Evolutionary conservation across 2,888 invertebrate species (phyloP), one percentile per base, ranked within the genome.

Genomic region (Euproctis similis): DNA sequence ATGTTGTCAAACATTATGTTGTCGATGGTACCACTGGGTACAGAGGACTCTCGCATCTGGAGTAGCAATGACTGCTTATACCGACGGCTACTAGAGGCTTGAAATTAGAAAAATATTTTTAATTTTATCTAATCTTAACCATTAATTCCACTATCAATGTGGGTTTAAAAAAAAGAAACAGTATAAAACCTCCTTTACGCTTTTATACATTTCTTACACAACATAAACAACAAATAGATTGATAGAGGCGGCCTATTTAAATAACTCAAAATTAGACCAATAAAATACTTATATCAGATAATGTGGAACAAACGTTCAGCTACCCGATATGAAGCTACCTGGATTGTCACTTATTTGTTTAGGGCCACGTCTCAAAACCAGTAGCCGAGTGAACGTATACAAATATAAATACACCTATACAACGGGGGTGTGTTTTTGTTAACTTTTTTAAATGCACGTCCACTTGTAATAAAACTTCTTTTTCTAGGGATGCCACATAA

Each of bases 331-430:
- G 74, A 73, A 63, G 59, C 77, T 82, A 81, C 82, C 81, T 76
- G 80, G 59, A n/a, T 41, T 76, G 78, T 80, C 77, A 74, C 71
- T 70, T 84, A 72, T 82, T 82, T 82, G 81, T 81, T 81, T 82
- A 82, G 82, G n/a, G 81, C 63, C 63, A 63, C 67, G 61, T 63
- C 63, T 77, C 59, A 82, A 78, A 82, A 82, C 84, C 84, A 84
- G 84, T 82, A 84, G 84, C 82, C 49, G 63, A 45, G 63, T 66
- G 64, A 71, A 73, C 63, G 67, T 63, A 64, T 60, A 64, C 55
- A 65, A 65, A 65, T 64, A 57, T 63, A n/a, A n/a, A n/a, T n/a
- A 56, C 45, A 57, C 51, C 54, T 58, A 59, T 59, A 53, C 48
- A 53, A 47, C 49, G 55, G 60, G 68, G 71, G 68, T 67, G 55